A percentile compares a stretch with the other conserved stretches of the same genome.
phyloP scores from a whole-genome alignment of 2,113 vertebrate species.

The Setophaga petechia region DNA sequence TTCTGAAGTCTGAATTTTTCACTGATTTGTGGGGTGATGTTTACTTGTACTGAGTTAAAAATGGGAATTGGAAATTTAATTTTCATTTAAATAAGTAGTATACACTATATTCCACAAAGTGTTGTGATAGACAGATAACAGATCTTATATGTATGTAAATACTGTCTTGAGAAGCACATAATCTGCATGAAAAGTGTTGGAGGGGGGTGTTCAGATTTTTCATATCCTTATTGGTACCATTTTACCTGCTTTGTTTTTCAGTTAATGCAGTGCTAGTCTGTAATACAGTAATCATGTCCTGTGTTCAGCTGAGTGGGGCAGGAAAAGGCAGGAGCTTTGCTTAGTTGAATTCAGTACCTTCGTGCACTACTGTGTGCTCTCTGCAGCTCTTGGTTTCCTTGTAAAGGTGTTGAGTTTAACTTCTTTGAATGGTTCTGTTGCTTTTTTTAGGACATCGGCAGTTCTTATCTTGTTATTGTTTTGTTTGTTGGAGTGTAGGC shows the following conservation, averaged over 20 bases:
- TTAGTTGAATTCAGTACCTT: not conserved
- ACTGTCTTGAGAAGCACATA: not conserved
- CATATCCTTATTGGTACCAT: not conserved
- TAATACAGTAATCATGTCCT: not conserved
- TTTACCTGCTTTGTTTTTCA: not conserved
- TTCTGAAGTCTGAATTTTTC: not conserved
- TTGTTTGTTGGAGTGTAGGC: not conserved
- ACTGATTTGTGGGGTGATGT: not conserved
- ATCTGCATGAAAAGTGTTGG: not conserved
- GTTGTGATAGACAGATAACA: not conserved
- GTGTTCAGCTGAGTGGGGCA: not conserved
- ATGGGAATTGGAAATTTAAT: not conserved
- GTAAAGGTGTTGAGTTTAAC: not conserved
- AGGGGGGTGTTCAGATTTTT: not conserved
- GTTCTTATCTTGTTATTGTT: not conserved
- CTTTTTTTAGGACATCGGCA: not conserved
- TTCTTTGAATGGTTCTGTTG: not conserved
- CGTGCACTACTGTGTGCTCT: not conserved
- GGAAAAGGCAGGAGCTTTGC: not conserved
- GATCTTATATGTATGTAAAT: not conserved
- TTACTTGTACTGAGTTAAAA: not conserved
- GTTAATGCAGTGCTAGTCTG: accelerated
- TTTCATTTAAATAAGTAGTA: not conserved
- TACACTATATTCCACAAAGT: not conserved
- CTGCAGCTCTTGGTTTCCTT: not conserved